Base-by-base conservation (phyloP, 2,797 vertebrate genomes). In the Austrolebias charrua region DNA sequence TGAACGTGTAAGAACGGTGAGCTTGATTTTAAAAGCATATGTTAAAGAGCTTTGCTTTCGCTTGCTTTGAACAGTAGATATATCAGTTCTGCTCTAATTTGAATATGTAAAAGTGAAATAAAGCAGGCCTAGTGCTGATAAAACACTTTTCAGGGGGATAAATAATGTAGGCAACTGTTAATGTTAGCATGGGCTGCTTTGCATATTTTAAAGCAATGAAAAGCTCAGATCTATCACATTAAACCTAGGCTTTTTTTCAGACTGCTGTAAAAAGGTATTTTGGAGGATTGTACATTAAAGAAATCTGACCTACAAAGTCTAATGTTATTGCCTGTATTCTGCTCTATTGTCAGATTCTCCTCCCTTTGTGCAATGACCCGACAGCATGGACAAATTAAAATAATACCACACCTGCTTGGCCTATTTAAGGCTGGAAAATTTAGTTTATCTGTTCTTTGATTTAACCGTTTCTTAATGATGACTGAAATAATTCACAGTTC, bases 171-270 rank as follows among this genome's bases (percentile, higher is more conserved):
- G 85, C 76, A 78, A 76, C 75, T 78, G 86, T 88, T 90, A 80
- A 82, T 79, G 83, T 88, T 90, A 87, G 85, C 85, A 82, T 88
- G 80, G 81, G 57, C 82, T 86, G 86, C 90, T 92, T 92, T 91
- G 90, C 90, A 92, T 92, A 92, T 89, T 89, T 93, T 90, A 90
- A 87, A 43, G 76, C 66, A 78, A 76, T 78, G 79, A 90, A 63
- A 81, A 76, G 60, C 66, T 73, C 51, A n/a, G 42, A 82, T 87
- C 73, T 69, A 73, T 80, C 72, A 62, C 80, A 79, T 86, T 89
- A 90, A 88, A 86, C 46, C 31, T 7, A 74, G 63, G 68, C 79
- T 84, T 76, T 79, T 70, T 76, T 69, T 55, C 80, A 74, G 74
- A 71, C 71, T 51, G 68, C 73, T 82, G 81, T 85, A 75, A 89